phyloP scores from a whole-genome alignment of 2,888 invertebrate species.

The Epiblema foenella region DNA sequence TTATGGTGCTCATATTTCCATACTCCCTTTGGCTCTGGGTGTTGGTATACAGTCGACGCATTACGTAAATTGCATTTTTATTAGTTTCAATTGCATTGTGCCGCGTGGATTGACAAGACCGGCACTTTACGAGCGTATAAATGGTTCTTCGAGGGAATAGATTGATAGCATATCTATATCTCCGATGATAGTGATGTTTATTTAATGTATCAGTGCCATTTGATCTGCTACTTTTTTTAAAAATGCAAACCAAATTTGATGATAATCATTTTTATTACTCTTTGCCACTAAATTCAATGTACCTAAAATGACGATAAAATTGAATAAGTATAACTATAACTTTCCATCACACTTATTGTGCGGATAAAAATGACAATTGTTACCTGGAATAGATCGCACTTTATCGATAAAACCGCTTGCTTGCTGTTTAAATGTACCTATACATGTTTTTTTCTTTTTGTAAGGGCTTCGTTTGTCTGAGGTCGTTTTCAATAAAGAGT shows the following conservation, averaged over 20 bases:
- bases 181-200: constrained; percentile 9
- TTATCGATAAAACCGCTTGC: no score
- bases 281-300: background rate
- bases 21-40: constrained; percentile 56
- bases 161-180: constrained; percentile 21
- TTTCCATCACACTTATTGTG: background rate
- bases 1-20: background rate
- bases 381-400: no score
- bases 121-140: constrained; percentile 31
- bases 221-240: background rate
- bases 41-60: constrained; percentile 67
- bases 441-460: no score
- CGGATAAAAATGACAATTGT: no score
- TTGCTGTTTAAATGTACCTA: no score
- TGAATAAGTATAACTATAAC: background rate
- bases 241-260: background rate
- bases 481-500: no score
- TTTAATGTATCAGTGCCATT: background rate
- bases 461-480: no score
- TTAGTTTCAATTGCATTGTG: constrained; percentile 68
- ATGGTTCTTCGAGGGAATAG: constrained; percentile 21
- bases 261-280: background rate
- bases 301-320: background rate
- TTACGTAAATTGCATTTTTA: constrained; percentile 78
- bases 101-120: constrained; percentile 47